Conservation (phyloP, 2,888 invertebrate genomes). For the Cerastis leucographa region DNA sequence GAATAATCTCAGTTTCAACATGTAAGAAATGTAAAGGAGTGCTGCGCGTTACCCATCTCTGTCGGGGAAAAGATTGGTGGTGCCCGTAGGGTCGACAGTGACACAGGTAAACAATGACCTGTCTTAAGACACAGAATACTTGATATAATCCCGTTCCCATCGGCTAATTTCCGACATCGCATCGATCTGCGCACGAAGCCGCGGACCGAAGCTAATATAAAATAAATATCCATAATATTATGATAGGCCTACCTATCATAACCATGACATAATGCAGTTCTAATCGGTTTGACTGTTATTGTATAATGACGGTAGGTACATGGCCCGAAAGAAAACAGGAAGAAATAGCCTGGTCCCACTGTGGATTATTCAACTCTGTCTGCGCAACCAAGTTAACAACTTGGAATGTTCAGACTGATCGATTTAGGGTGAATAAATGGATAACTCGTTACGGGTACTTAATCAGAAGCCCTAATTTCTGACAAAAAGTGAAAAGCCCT, state of each 20-base stretch:
- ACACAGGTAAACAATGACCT: not conserved
- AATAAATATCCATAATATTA: not conserved
- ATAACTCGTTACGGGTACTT: too few relatives aligned
- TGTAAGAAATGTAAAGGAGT: not conserved
- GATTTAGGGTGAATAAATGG: too few relatives aligned
- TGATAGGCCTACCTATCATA: not conserved
- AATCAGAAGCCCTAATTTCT: too few relatives aligned
- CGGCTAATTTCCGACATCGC: too few relatives aligned
- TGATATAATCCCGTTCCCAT: not conserved
- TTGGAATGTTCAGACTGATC: not conserved
- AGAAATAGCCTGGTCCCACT: not conserved
- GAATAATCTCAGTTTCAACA: not conserved
- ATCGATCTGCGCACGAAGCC: not conserved
- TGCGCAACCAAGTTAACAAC: not conserved
- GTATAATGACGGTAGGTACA: not conserved
- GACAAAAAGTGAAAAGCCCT: too few relatives aligned
- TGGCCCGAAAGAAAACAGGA: not conserved
- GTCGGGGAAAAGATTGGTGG: not conserved
- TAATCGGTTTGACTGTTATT: not conserved
- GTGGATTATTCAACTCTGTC: not conserved
- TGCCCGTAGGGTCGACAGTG: not conserved
- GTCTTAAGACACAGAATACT: not conserved
- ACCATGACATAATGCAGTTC: not conserved
- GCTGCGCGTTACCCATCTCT: not conserved
- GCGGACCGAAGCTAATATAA: not conserved